phyloP scores from a whole-genome alignment of 2,888 invertebrate genomes.

The Tachystola acroxantha region DNA sequence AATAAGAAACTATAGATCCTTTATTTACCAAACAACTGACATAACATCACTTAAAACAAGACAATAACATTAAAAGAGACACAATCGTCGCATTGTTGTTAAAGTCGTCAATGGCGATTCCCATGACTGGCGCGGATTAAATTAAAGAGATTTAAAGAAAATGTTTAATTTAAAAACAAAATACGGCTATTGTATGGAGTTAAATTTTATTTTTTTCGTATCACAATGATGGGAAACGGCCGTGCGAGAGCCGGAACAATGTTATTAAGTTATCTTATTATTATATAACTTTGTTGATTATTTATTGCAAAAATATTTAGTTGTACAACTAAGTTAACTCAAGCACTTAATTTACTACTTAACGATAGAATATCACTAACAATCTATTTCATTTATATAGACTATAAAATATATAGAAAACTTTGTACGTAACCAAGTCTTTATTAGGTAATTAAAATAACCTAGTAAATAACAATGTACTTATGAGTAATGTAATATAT shows the following conservation, averaged over 20 bases:
- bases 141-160: constrained; percentile 3
- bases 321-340: not conserved
- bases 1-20: not conserved
- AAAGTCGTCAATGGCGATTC: not conserved
- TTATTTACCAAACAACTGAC: constrained; percentile 1
- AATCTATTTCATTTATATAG: too few relatives aligned
- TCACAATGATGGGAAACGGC: constrained; percentile 30
- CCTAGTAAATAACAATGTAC: too few relatives aligned
- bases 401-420: too few relatives aligned
- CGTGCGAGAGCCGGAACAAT: constrained; percentile 4
- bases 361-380: too few relatives aligned
- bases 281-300: not conserved
- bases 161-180: constrained; percentile 3
- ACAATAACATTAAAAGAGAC: not conserved
- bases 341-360: too few relatives aligned
- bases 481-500: too few relatives aligned
- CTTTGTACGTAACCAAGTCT: too few relatives aligned
- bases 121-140: not conserved
- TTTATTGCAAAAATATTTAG: not conserved
- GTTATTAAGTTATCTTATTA: not conserved
- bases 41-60: not conserved
- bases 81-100: constrained; percentile 1
- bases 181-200: constrained; percentile 15
- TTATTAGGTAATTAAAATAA: too few relatives aligned
- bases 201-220: constrained; percentile 20